Percentiles rank a stretch among this genome's conserved stretches.
phyloP scores from a whole-genome alignment of 2,888 invertebrate genomes.

The Polydrusus pterygomalis region DNA sequence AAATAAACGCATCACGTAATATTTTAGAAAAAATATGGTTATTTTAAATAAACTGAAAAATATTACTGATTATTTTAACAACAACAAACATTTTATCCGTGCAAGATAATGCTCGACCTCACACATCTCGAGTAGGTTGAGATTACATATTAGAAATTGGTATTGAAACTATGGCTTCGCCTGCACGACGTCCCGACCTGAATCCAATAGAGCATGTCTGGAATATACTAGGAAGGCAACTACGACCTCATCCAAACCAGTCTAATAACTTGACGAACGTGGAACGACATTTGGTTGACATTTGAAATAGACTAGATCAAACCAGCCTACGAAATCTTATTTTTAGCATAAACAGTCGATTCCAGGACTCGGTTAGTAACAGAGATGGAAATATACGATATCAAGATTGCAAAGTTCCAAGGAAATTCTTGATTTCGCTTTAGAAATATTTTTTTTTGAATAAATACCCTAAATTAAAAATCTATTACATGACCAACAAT shows the following conservation, averaged over 20 bases:
- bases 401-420: not conserved
- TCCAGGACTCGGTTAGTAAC: slow-evolving; percentile 14
- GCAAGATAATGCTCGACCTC: slow-evolving; percentile 22
- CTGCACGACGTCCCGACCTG: slow-evolving; percentile 19
- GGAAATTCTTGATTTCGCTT: not conserved
- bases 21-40: no score
- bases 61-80: no score
- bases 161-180: not conserved
- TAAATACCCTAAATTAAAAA: no score
- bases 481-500: no score
- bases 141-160: slow-evolving; percentile 30
- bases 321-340: slow-evolving; percentile 54
- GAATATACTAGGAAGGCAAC: slow-evolving; percentile 29
- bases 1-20: no score
- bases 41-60: no score
- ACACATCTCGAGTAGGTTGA: slow-evolving; percentile 21
- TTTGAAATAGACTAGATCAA: slow-evolving; percentile 37
- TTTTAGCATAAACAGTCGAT: slow-evolving; percentile 43
- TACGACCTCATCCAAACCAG: slow-evolving; percentile 26
- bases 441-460: no score
- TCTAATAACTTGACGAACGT: slow-evolving; percentile 14
- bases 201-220: slow-evolving; percentile 25
- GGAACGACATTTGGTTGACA: slow-evolving; percentile 37
- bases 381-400: slow-evolving; percentile 11
- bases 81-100: no score